These are phyloP conservation scores for Bemisia tabaci DNA, from an alignment of 1,140 invertebrate species.

Conservation along the genomic window DNA sequence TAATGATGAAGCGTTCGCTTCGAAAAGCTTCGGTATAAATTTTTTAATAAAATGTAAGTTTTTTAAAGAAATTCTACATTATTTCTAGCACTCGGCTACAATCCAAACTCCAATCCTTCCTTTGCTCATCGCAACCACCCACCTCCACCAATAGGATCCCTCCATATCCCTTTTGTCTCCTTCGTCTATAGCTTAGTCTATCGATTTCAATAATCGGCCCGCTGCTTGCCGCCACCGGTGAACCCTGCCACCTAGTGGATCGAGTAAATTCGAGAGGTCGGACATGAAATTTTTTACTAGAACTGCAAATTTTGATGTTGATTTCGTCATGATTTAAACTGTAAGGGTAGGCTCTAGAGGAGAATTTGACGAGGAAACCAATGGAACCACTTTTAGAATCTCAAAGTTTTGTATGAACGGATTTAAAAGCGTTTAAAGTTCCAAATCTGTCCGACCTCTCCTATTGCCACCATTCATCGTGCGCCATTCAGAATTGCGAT, in stretches of 20 bases:
- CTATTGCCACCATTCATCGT: not conserved
- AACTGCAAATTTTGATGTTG: not conserved
- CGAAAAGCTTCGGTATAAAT: too few species aligned
- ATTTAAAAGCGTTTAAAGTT: not conserved
- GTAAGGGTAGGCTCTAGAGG: not conserved
- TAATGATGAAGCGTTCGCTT: too few species aligned
- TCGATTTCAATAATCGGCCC: too few species aligned
- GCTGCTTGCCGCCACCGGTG: too few species aligned
- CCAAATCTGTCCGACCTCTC: not conserved
- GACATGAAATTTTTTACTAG: not conserved
- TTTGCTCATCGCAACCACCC: too few species aligned
- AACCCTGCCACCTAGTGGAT: not conserved
- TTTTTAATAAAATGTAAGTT: too few species aligned
- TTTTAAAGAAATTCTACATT: too few species aligned
- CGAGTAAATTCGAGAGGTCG: not conserved
- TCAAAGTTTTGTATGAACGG: not conserved
- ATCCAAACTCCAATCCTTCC: too few species aligned
- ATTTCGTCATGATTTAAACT: not conserved
- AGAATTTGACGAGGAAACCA: not conserved
- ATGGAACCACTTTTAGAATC: not conserved
- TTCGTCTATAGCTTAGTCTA: too few species aligned
- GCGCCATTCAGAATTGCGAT: not conserved
- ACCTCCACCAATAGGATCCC: too few species aligned
- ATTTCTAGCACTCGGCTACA: too few species aligned
- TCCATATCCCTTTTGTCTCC: too few species aligned